Evolutionary conservation across 2,888 invertebrate genomes (phyloP).

Genomic region (Hyppa rectilinea): DNA sequence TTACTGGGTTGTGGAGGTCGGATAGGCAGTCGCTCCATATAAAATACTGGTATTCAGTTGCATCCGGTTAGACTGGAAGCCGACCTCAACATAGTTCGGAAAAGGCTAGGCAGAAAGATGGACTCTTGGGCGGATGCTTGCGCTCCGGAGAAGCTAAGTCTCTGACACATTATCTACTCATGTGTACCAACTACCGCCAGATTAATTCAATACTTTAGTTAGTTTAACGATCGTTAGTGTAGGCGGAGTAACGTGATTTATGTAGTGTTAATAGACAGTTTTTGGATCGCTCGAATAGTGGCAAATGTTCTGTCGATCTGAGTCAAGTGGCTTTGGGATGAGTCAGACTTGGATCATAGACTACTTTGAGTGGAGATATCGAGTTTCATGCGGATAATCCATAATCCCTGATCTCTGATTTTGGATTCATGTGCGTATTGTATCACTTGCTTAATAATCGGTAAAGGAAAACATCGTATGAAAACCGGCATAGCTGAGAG

Average conservation of each 20-base stretch:
- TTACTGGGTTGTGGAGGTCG: no score
- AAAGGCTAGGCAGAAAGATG: no score
- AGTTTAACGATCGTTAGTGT: slow-evolving; percentile 65
- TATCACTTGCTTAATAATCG: no score
- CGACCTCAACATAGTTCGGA: no score
- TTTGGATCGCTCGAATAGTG: slow-evolving; percentile 54
- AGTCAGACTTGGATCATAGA: slow-evolving; percentile 20
- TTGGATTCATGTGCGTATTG: no score
- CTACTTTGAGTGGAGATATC: background rate
- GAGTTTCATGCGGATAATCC: background rate
- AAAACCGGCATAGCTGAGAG: no score
- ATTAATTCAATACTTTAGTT: slow-evolving; percentile 58
- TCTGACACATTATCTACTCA: slow-evolving; percentile 38
- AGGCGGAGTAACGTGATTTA: slow-evolving; percentile 63
- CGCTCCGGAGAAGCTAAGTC: background rate
- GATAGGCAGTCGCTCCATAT: no score
- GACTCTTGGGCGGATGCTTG: no score
- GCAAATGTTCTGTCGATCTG: slow-evolving; percentile 35
- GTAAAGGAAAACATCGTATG: no score
- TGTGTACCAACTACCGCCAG: slow-evolving; percentile 14
- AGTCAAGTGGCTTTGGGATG: slow-evolving; percentile 43
- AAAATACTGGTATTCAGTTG: no score
- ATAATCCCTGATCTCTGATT: no score
- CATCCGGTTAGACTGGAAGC: no score
- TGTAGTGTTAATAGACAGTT: slow-evolving; percentile 64